Percentiles rank a stretch among this genome's conserved stretches.
phyloP scores from a whole-genome alignment of 2,888 invertebrate genomes.

The Heteropelma amictum region DNA sequence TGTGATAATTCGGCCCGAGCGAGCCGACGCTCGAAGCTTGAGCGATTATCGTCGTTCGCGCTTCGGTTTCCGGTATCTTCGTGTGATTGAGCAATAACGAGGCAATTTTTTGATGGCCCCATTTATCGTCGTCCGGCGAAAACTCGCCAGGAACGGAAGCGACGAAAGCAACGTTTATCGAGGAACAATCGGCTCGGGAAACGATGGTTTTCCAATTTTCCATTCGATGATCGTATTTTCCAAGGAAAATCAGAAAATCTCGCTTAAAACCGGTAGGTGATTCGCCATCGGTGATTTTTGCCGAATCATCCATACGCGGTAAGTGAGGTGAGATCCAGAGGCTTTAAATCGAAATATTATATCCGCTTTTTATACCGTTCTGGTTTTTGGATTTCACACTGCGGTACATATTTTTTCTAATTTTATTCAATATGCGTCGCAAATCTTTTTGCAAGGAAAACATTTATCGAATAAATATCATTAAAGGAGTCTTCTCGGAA shows the following conservation, averaged over 20 bases:
- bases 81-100: conserved; percentile 83
- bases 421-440: no score
- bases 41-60: conserved; percentile 85
- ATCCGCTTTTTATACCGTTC: no score
- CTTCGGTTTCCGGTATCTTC: conserved; percentile 77
- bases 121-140: conserved; percentile 79
- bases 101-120: conserved; percentile 80
- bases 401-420: no score
- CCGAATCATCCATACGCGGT: conserved; percentile 81
- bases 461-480: no score
- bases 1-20: conserved; percentile 83
- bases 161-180: conserved; percentile 90
- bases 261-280: conserved; percentile 91
- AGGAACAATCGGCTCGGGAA: conserved; percentile 88
- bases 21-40: conserved; percentile 96
- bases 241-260: conserved; percentile 87
- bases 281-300: conserved; percentile 83
- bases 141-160: conserved; percentile 92
- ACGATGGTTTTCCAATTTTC: conserved; percentile 88
- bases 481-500: no score
- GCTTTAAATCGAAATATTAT: conserved; percentile 77
- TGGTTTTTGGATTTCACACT: no score
- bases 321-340: conserved; percentile 94
- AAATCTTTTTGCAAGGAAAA: no score
- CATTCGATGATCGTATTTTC: conserved; percentile 84